Conservation (phyloP, 2,888 invertebrate species). For the Watsonalla cultraria region DNA sequence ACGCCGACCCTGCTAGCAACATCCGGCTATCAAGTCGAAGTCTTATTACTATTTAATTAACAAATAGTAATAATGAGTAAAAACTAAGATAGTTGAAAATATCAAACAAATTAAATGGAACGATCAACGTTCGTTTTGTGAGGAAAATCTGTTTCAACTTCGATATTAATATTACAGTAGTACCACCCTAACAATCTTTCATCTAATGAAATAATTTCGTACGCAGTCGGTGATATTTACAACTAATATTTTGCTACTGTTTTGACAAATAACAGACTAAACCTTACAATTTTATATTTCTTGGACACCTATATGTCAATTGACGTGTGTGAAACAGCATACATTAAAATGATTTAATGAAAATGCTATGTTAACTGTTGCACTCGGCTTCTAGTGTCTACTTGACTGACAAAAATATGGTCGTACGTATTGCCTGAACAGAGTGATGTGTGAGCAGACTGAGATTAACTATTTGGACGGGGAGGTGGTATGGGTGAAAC, state of each 20-base stretch:
- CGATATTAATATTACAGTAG: slow-evolving; percentile 33
- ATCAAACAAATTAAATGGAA: not conserved
- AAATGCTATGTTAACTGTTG: slow-evolving; percentile 55
- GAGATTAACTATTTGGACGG: slow-evolving; percentile 83
- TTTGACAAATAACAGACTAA: slow-evolving; percentile 60
- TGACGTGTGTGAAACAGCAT: slow-evolving; percentile 24
- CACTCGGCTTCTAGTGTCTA: slow-evolving; percentile 57
- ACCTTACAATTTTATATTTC: slow-evolving; percentile 26
- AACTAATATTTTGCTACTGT: slow-evolving; percentile 70
- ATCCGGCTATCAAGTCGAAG: slow-evolving; percentile 41
- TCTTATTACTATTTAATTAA: slow-evolving; percentile 12
- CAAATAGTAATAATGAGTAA: slow-evolving; percentile 3
- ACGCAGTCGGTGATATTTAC: slow-evolving; percentile 78
- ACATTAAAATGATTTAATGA: slow-evolving; percentile 24
- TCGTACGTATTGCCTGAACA: slow-evolving; percentile 67
- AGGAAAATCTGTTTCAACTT: not conserved
- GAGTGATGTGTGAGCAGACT: slow-evolving; percentile 84
- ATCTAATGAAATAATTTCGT: slow-evolving; percentile 61
- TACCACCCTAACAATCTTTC: slow-evolving; percentile 41
- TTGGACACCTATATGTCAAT: slow-evolving; percentile 23
- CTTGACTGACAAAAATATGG: slow-evolving; percentile 64
- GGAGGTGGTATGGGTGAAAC: slow-evolving; percentile 92
- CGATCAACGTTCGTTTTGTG: not conserved
- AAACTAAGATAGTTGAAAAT: not conserved
- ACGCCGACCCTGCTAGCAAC: slow-evolving; percentile 52